Conservation (phyloP, 1,140 invertebrate genomes). For the Meteorus sp. region DNA sequence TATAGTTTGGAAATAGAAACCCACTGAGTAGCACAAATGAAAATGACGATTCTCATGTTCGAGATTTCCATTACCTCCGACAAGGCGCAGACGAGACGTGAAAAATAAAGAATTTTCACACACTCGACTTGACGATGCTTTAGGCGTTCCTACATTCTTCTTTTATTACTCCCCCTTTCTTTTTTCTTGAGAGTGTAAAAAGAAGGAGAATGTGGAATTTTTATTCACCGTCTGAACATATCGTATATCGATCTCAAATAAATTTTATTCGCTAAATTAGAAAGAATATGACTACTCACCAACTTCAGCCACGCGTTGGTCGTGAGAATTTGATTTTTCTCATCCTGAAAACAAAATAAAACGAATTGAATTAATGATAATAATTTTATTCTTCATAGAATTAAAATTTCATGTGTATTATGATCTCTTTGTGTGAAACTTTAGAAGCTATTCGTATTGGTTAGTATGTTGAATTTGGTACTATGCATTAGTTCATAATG, state of each 20-base stretch:
- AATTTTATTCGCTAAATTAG: neutral
- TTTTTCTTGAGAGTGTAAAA: neutral
- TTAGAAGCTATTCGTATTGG: no score
- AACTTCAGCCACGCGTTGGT: constrained; percentile 96
- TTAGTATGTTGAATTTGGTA: no score
- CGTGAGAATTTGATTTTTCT: constrained; percentile 91
- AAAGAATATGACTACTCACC: constrained; percentile 72
- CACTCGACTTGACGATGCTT: no score
- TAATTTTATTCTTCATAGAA: neutral
- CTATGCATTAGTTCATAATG: no score
- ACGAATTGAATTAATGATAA: constrained; percentile 11
- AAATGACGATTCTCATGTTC: neutral
- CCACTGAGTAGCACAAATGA: neutral
- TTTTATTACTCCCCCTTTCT: no score
- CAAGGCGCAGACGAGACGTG: no score
- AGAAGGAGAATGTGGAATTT: neutral
- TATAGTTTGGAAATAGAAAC: neutral
- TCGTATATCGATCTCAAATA: no score
- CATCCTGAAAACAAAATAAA: constrained; percentile 63
- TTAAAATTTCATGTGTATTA: neutral
- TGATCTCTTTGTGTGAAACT: neutral
- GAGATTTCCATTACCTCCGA: neutral
- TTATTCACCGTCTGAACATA: constrained; percentile 2
- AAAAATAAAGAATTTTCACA: neutral
- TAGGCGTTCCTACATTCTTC: no score